Evolutionary conservation across 2,888 invertebrate genomes (phyloP).

Genomic region (Automeris io): DNA sequence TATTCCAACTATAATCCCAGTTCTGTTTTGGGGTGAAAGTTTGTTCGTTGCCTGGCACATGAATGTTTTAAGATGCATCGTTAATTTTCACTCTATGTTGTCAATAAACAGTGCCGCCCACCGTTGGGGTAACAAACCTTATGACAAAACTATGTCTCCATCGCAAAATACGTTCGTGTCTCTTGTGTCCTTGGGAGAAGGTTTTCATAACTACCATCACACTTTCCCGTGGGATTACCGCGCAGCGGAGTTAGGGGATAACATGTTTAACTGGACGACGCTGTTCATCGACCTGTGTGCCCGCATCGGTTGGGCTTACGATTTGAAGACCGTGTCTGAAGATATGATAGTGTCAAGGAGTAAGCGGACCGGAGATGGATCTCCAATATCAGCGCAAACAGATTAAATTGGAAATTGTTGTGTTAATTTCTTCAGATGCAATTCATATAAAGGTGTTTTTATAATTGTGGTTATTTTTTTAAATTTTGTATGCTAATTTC

Average conservation of each 20-base stretch:
- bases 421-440: no score
- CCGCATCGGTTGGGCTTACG: constrained; percentile 26
- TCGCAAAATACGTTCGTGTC: constrained; percentile 18
- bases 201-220: constrained; percentile 36
- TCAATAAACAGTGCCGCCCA: constrained; percentile 78
- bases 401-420: no score
- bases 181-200: constrained; percentile 22
- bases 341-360: constrained; percentile 14
- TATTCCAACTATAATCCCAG: neutral
- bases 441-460: no score
- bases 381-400: no score
- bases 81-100: constrained; percentile 37
- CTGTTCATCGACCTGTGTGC: constrained; percentile 24
- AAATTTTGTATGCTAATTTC: no score
- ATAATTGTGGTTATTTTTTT: no score
- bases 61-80: constrained; percentile 61
- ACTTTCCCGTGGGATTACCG: constrained; percentile 32
- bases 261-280: constrained; percentile 10
- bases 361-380: constrained; percentile 19
- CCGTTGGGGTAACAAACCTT: constrained; percentile 46
- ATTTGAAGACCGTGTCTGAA: constrained; percentile 19
- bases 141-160: constrained; percentile 34
- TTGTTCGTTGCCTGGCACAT: constrained; percentile 39
- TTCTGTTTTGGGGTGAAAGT: constrained; percentile 70
- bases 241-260: constrained; percentile 23